Evolutionary conservation across 2,797 vertebrate species (phyloP).

Genomic region (Anguilla megastoma): DNA sequence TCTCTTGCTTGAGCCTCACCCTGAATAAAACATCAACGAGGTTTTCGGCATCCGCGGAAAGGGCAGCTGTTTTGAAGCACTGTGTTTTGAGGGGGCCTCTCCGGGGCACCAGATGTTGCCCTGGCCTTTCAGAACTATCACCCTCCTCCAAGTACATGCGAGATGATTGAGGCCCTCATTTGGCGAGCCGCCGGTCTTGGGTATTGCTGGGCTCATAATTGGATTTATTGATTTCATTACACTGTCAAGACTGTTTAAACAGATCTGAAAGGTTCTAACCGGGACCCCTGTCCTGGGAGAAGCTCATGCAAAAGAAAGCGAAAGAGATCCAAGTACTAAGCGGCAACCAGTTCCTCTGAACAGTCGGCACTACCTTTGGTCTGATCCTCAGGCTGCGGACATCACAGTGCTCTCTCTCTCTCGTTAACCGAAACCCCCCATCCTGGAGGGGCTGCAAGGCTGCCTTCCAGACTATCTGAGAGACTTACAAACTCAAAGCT

Average conservation of each 20-base stretch:
- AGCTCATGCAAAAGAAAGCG: neutral
- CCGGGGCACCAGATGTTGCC: slow-evolving; percentile 30
- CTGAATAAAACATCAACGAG: slow-evolving; percentile 23
- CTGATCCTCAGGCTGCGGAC: neutral
- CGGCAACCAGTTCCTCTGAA: neutral
- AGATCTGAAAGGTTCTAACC: slow-evolving; percentile 28
- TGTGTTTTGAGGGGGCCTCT: neutral
- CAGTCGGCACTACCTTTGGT: neutral
- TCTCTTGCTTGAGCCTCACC: slow-evolving; percentile 12
- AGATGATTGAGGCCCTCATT: neutral
- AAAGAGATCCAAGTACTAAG: neutral
- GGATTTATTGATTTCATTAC: neutral
- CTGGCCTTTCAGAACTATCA: neutral
- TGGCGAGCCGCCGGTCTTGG: too few species aligned
- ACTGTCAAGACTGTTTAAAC: slow-evolving; percentile 19
- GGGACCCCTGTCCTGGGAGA: slow-evolving; percentile 45
- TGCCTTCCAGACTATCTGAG: neutral
- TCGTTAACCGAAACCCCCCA: neutral
- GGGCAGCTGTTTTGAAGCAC: slow-evolving; percentile 23
- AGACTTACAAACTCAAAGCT: neutral
- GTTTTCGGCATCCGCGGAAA: neutral
- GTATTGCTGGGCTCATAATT: neutral
- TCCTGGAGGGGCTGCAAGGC: neutral
- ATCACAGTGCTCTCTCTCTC: neutral
- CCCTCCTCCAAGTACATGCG: slow-evolving; percentile 22